Evolutionary conservation across 2,888 invertebrate species (phyloP).

Genomic region (Arctia plantaginis): DNA sequence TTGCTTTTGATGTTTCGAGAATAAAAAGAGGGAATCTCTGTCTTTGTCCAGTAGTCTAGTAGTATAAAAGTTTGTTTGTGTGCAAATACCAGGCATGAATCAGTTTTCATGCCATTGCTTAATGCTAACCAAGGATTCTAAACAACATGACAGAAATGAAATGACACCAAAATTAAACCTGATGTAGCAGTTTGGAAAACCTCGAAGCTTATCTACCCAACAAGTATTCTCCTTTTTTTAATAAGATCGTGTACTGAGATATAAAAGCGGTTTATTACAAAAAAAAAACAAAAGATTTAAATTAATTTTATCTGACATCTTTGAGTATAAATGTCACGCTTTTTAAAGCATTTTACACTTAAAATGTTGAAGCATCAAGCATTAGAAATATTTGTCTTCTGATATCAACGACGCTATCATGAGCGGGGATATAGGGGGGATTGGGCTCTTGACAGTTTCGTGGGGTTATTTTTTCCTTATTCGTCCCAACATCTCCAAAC

Average conservation of each 20-base stretch:
- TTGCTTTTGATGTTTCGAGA: no score
- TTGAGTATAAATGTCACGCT: neutral
- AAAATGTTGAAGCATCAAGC: neutral
- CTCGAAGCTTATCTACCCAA: neutral
- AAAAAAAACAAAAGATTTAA: neutral
- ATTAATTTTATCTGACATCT: neutral
- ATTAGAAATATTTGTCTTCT: neutral
- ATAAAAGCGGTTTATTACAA: slow-evolving; percentile 1
- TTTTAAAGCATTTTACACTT: neutral
- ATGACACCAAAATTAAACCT: neutral
- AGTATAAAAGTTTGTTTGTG: no score
- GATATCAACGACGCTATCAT: no score
- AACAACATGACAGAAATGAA: no score
- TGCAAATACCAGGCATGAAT: no score
- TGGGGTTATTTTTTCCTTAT: neutral
- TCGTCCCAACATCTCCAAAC: no score
- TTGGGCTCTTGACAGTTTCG: neutral
- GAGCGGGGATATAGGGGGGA: no score
- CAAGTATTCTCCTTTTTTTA: neutral
- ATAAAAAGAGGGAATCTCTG: no score
- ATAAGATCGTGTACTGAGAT: neutral
- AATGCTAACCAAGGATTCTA: no score
- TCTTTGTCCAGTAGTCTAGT: no score
- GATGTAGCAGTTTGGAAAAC: neutral
- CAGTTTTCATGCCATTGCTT: no score